Base-by-base conservation (phyloP, 2,113 vertebrate species). In the Heterochromis multidens region DNA sequence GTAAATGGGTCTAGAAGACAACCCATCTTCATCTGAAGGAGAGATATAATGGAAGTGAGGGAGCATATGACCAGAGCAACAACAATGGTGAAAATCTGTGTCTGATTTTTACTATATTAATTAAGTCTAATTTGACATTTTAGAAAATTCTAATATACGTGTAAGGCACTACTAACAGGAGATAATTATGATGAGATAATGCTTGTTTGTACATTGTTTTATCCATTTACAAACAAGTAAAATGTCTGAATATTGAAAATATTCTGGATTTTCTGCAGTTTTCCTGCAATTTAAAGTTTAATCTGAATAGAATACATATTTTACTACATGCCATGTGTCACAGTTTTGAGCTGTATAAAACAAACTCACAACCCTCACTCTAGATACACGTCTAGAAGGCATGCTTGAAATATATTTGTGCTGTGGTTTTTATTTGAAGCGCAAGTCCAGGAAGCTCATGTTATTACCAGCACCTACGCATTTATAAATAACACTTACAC, bases 301-400 rank as follows among this genome's bases (percentile, higher is more conserved):
- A 11, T 46, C 5, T 49, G 2, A 49, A 19, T 40, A 0, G 0
- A 72, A 21, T 7, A 19, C 43, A 31, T 2, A 6, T 5, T 2
- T 1, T 3, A 43, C 7, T 9, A 0, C 6, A 17, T 27, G 14
- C 1, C 1, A 29, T 27, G 19, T 72, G 17, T 19, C 7, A 52
- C 49, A 49, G 0, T 49, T 74, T 52, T 21, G 17, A 74, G 67
- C 43, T 72, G 1, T 43, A 72, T 43, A 1, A 27, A 7, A 5
- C 5, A 52, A 21, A 72, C 0, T 49, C 43, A 31, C 17, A 29
- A 2, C 67, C 19, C 1, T 52, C 16, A 52, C 43, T 12, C 25
- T 29, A 0, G 25, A 21, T 21, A 27, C 0, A 0, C 0, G 6
- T 31, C 17, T 52, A 52, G 21, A 52, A 72, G 0, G 13, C 25